Base-by-base conservation (phyloP, 2,113 vertebrate species). In the Microcebus griseorufus region DNA sequence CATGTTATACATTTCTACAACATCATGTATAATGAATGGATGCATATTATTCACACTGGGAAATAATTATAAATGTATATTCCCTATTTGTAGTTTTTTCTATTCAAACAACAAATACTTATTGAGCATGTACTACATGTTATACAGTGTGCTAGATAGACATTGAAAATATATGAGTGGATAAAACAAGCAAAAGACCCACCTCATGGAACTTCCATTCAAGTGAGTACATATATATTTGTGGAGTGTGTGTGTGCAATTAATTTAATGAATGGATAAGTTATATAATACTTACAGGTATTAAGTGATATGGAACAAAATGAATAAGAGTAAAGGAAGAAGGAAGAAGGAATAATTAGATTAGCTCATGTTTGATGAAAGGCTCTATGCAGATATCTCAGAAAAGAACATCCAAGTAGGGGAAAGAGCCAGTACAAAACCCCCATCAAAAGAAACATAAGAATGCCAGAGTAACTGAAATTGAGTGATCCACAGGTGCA, bases 401-500 rank as follows among this genome's bases (percentile, higher is more conserved):
- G 16, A 75, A 45, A 48, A 60, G 27, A 89, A 51, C 5, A 7
- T 37, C 22, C 16, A 17, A 37, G 10, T 17, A 53, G 45, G 1
- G 0, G 23, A 12, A 48, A 42, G 29, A 55, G 23, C 51, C n/a
- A 18, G 12, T 62, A 20, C 7, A 45, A 45, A 80, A 13, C 10
- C 8, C 10, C 51, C 51, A 4, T n/a, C 32, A 7, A n/a, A 4
- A 55, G 65, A 65, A 72, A 55, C 8, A n/a, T 18, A 51, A 64
- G 16, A 53, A 64, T 14, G 9, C 3, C 17, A 55, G 27, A 20
- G 29, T 25, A 10, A 16, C 14, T 53, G 53, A 34, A 69, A 12
- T 53, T 14, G 0, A 72, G 55, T 64, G 16, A 32, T 42, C 27
- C 14, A 9, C 4, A 20, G 9, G 53, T 5, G 0, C 16, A 16